Base-by-base conservation (phyloP, 2,888 invertebrate species). In the Chrysotoxum bicinctum region DNA sequence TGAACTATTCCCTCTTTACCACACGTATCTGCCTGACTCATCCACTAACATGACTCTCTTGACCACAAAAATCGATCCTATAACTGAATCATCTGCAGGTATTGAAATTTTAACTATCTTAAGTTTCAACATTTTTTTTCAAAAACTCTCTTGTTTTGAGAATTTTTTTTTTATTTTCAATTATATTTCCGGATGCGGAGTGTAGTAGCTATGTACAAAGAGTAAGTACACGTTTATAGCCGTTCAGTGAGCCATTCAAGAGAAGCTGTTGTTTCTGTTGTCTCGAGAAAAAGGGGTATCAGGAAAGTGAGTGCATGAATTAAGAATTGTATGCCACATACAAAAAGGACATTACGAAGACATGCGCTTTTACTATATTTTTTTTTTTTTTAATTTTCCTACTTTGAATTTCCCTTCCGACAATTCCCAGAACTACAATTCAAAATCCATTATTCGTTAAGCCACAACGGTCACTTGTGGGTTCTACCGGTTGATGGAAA, bases 291-390 rank as follows among this genome's bases (percentile, higher is more conserved):
- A 43, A 43, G 43, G 35, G 54, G 45, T 60, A 19, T 56, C 19
- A 3, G 23, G 12, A 37, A 10, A 21, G 26, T 14, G 48, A 40
- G 26, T 60, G 23, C 35, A 26, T 32, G 21, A 70, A 68, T 79
- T 70, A 72, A 45, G 30, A 69, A 76, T 66, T 66, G 37, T 62
- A 45, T 56, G 54, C 52, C 32, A 23, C 62, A 64, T 30, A 21
- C 35, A 56, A 78, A 69, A 79, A 83, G 74, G 68, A 60, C 74
- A 84, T 79, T 79, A 79, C 37, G 35, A 79, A 79, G 84, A 37
- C 84, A 84, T 84, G 84, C 84, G 84, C 84, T 72, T 75, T 84
- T 84, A 45, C 52, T 43, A 40, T 64, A 26, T 14, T 40, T n/a
- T 23, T 62, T 60, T 50, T 58, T 62, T 1, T 62, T 40, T 2